Base-by-base conservation (phyloP, 2,888 invertebrate genomes). In the Cryptocephalus moraei region DNA sequence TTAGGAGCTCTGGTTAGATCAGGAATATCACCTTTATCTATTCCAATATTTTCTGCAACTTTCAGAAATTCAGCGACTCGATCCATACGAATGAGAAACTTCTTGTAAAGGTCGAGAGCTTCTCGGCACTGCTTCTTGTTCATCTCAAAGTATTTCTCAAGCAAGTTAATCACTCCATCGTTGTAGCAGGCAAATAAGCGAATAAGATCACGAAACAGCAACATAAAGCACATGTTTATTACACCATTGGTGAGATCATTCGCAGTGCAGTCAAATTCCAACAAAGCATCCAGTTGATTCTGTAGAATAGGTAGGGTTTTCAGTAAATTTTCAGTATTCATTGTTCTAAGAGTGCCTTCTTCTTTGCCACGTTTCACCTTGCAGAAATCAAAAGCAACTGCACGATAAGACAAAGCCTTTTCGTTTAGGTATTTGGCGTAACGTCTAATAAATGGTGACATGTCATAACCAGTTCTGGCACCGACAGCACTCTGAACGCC, bases 71-170 rank as follows among this genome's bases (percentile, higher is more conserved):
- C 97, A 48, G 92, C 93, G 51, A 99, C 97, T 72, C 93, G 84
- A 76, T 99, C 97, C 93, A 99, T 97, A 64, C 97, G 82, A 62
- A 95, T 94, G 63, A 99, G 82, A 76, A 99, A 99, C 75, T 94
- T 95, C 76, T 97, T 99, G 75, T 99, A 99, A 65, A 96, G 82
- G 70, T 99, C 97, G 71, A 99, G 80, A 59, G 96, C 97, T 67
- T 99, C 97, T 58, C 94, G 84, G 66, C 94, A 94, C 72, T 96
- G 94, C 74, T 99, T 99, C 74, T 97, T 99, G 75, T 96, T 97
- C 96, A 99, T 96, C 72, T 96, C 96, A 73, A 99, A 99, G 76
- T 94, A 99, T 74, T 99, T 99, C 76, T 99, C 99, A 73, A 99
- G 75, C 57, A 99, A 80, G 76, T 97, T 99, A 63, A 99, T 99